These are phyloP conservation scores for Sarcophilus harrisii DNA, from an alignment of 2,797 vertebrate species.

Conservation along the genomic window DNA sequence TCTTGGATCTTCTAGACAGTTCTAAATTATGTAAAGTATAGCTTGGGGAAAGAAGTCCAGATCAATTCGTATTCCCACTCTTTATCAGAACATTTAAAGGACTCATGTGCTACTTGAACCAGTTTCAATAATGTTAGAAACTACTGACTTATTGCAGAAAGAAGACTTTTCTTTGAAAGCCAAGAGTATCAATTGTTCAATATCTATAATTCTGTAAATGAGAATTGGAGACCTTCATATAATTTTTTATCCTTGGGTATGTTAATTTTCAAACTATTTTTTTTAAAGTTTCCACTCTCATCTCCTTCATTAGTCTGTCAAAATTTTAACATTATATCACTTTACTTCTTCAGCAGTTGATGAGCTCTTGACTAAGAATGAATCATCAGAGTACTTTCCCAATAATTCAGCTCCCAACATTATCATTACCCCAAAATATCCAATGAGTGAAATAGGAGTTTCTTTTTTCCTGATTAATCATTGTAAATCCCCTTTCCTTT, in stretches of 20 bases:
- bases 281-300: neutral
- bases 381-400: neutral
- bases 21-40: conserved; percentile 58
- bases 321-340: neutral
- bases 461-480: neutral
- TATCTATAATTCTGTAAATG: conserved; percentile 56
- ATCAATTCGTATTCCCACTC: conserved; percentile 42
- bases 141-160: neutral
- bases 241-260: neutral
- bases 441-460: neutral
- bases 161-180: conserved; percentile 38
- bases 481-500: neutral
- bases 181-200: conserved; percentile 61
- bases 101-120: conserved; percentile 46
- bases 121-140: conserved; percentile 59
- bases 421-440: neutral
- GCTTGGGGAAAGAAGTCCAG: conserved; percentile 55
- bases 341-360: conserved; percentile 7
- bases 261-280: neutral
- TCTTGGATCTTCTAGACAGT: conserved; percentile 20
- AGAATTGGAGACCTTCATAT: conserved; percentile 7
- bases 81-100: conserved; percentile 48
- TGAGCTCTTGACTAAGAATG: neutral
- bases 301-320: neutral
- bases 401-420: neutral